These are phyloP conservation scores for Takifugu flavidus DNA, from an alignment of 2,113 vertebrate genomes.

Conservation along the genomic window DNA sequence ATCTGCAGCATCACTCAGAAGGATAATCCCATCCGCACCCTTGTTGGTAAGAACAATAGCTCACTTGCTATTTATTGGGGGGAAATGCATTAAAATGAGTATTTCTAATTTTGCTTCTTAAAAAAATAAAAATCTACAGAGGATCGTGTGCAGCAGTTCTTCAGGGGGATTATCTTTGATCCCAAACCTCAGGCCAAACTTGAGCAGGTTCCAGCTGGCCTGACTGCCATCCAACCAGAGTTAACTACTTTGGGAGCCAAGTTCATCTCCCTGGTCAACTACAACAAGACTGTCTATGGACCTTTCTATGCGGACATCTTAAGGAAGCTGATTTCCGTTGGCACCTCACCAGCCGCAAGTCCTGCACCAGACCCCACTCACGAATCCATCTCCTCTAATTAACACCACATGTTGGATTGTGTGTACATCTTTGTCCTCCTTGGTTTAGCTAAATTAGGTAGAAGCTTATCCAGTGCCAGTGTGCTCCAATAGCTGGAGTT, in stretches of 20 bases:
- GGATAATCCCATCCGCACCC: conserved; percentile 81
- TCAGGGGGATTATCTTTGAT: conserved; percentile 78
- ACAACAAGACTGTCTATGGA: conserved; percentile 89
- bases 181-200: conserved; percentile 69
- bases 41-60: conserved; percentile 82
- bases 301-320: conserved; percentile 91
- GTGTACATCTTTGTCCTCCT: too few relatives aligned
- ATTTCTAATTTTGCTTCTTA: too few relatives aligned
- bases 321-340: conserved; percentile 82
- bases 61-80: not conserved
- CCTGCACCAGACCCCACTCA: conserved; percentile 48
- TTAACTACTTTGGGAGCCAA: conserved; percentile 77
- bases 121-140: conserved; percentile 65
- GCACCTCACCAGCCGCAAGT: conserved; percentile 31
- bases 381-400: conserved; percentile 39
- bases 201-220: conserved; percentile 80
- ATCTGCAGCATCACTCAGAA: conserved; percentile 81
- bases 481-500: too few relatives aligned
- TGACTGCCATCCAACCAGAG: conserved; percentile 81
- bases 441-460: too few relatives aligned
- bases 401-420: conserved; percentile 13
- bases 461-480: too few relatives aligned
- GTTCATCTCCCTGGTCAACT: conserved; percentile 83
- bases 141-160: conserved; percentile 85
- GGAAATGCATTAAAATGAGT: too few relatives aligned